These are phyloP conservation scores for Chloebia gouldiae DNA, from an alignment of 2,113 vertebrate species.

Conservation along the genomic window DNA sequence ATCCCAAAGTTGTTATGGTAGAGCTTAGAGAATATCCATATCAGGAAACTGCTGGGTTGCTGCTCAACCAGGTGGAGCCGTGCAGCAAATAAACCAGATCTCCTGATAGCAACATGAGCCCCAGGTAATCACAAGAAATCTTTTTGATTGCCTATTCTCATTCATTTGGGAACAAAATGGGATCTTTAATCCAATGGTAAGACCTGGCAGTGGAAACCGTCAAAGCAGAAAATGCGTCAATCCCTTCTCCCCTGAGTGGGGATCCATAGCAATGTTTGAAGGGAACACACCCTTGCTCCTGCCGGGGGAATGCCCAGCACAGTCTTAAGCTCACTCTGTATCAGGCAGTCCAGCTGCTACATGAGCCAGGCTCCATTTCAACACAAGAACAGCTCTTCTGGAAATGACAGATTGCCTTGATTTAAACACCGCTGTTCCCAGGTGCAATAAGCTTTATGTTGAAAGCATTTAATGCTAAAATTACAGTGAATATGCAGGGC, in stretches of 20 bases:
- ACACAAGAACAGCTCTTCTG: background rate
- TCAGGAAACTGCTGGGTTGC: background rate
- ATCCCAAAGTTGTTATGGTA: background rate
- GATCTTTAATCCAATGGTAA: background rate
- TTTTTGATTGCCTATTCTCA: background rate
- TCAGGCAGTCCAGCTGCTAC: background rate
- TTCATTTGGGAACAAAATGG: background rate
- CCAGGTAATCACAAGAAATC: background rate
- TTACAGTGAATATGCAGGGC: background rate
- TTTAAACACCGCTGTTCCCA: background rate
- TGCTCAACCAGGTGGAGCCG: background rate
- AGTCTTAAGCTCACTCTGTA: background rate
- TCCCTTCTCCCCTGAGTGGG: background rate
- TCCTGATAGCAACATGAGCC: background rate
- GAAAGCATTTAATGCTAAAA: background rate
- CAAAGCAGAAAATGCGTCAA: background rate
- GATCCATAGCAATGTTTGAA: background rate
- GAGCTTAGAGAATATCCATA: background rate
- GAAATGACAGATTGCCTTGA: background rate
- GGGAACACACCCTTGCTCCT: background rate
- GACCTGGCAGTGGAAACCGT: background rate
- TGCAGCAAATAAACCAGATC: background rate
- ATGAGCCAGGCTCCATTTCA: background rate
- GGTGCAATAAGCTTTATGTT: background rate
- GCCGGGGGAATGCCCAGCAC: background rate